Conservation (phyloP, 2,888 invertebrate genomes). For the Chaetoderma sp. region DNA sequence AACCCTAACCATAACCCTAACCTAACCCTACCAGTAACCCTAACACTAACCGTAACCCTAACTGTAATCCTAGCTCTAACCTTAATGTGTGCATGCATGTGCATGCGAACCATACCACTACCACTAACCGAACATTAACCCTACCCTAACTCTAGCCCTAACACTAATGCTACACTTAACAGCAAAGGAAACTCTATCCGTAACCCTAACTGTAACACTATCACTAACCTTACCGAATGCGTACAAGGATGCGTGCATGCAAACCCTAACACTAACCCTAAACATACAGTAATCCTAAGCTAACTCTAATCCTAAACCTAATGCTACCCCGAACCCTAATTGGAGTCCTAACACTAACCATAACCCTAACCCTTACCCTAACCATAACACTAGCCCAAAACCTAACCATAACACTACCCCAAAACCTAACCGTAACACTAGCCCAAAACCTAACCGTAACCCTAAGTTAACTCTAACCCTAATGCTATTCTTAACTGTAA, state of each 20-base stretch:
- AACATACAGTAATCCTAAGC: no score
- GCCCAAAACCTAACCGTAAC: conserved; percentile 32
- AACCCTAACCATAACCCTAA: conserved; percentile 7
- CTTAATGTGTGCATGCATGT: conserved; percentile 1
- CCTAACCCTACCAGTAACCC: neutral
- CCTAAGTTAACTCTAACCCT: conserved; percentile 23
- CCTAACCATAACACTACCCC: conserved; percentile 39
- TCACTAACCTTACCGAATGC: no score
- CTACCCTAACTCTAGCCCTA: conserved; percentile 13
- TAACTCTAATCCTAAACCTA: no score
- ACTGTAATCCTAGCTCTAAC: conserved; percentile 1
- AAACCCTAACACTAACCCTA: no score
- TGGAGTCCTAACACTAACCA: conserved; percentile 32
- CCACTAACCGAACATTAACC: conserved; percentile 11
- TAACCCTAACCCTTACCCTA: conserved; percentile 28
- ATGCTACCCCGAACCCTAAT: no score
- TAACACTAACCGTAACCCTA: conserved; percentile 10
- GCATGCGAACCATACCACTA: conserved; percentile 3
- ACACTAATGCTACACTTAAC: no score
- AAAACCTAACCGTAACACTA: conserved; percentile 33
- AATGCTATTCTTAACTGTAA: conserved; percentile 15
- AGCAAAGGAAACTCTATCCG: no score
- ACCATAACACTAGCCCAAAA: conserved; percentile 36
- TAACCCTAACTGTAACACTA: no score
- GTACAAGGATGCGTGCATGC: neutral